These are phyloP conservation scores for Odontamblyopus lacepedii DNA, from an alignment of 2,797 vertebrate species.

Conservation along the genomic window DNA sequence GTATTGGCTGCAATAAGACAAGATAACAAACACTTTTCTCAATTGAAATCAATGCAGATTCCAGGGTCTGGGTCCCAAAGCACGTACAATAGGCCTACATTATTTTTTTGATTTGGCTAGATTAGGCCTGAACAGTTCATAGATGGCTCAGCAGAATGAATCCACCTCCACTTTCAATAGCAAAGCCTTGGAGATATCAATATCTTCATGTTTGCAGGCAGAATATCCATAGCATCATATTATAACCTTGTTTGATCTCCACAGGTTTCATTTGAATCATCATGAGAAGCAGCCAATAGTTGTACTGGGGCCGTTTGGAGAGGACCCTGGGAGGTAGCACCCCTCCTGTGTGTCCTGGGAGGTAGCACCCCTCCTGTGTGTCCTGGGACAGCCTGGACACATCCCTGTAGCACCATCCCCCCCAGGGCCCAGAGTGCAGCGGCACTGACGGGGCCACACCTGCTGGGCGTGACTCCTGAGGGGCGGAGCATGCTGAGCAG, in stretches of 20 bases:
- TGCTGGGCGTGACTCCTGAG: constrained; percentile 55
- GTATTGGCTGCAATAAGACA: neutral
- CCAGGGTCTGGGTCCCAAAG: neutral
- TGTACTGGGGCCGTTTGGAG: constrained; percentile 64
- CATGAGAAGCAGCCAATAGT: constrained; percentile 20
- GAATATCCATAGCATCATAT: neutral
- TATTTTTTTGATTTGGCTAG: neutral
- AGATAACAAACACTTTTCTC: neutral
- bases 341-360: constrained; percentile 35
- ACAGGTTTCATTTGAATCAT: constrained; percentile 32
- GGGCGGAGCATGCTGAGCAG: constrained; percentile 84
- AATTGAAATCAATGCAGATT: neutral
- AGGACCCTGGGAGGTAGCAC: constrained; percentile 25
- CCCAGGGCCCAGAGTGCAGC: constrained; percentile 24
- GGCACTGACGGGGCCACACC: constrained; percentile 45
- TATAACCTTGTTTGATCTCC: constrained; percentile 20
- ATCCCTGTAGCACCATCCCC: constrained; percentile 26
- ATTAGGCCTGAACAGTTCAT: neutral
- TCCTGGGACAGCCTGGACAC: constrained; percentile 67
- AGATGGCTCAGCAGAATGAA: neutral
- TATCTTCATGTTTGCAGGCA: neutral
- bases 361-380: constrained; percentile 11
- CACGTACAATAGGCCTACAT: neutral
- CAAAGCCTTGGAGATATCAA: neutral
- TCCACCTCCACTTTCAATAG: neutral